phyloP scores from a whole-genome alignment of 2,888 invertebrate species.

The Meiosimyza platycephala region DNA sequence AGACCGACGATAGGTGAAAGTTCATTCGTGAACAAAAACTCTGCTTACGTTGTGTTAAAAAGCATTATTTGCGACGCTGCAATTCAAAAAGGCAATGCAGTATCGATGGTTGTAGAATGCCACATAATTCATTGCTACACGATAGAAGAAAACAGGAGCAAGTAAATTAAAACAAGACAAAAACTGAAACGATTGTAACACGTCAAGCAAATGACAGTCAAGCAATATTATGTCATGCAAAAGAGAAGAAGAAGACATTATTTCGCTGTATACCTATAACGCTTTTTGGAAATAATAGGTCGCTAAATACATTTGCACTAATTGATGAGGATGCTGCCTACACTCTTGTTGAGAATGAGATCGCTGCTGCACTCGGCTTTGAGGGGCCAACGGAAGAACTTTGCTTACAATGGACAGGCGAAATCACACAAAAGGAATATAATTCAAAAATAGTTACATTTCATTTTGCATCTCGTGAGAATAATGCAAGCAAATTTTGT shows the following conservation, averaged over 20 bases:
- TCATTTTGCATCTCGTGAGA: constrained; percentile 30
- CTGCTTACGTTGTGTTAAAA: constrained; percentile 37
- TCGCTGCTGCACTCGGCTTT: constrained; percentile 20
- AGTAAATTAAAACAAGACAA: too few species aligned
- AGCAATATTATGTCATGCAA: constrained; percentile 23
- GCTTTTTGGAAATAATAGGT: constrained; percentile 19
- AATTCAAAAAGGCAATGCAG: constrained; percentile 27
- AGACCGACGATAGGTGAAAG: constrained; percentile 5
- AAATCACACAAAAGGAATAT: constrained; percentile 41
- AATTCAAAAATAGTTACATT: constrained; percentile 36
- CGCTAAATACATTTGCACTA: constrained; percentile 40
- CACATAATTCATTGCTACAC: background rate
- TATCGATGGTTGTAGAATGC: background rate
- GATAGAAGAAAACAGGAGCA: too few species aligned
- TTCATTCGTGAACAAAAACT: constrained; percentile 27
- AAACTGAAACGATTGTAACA: too few species aligned
- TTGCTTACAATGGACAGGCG: constrained; percentile 43
- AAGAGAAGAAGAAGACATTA: constrained; percentile 20
- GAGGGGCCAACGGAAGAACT: constrained; percentile 36
- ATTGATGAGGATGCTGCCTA: constrained; percentile 43
- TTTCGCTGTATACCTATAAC: constrained; percentile 14
- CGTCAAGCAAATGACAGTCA: background rate
- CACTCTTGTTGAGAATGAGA: constrained; percentile 36
- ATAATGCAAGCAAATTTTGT: constrained; percentile 4
- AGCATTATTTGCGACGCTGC: constrained; percentile 33